A percentile compares a stretch with the other conserved stretches of the same genome.
phyloP scores from a whole-genome alignment of 1,140 invertebrate genomes.

The Saccostrea glomerata region DNA sequence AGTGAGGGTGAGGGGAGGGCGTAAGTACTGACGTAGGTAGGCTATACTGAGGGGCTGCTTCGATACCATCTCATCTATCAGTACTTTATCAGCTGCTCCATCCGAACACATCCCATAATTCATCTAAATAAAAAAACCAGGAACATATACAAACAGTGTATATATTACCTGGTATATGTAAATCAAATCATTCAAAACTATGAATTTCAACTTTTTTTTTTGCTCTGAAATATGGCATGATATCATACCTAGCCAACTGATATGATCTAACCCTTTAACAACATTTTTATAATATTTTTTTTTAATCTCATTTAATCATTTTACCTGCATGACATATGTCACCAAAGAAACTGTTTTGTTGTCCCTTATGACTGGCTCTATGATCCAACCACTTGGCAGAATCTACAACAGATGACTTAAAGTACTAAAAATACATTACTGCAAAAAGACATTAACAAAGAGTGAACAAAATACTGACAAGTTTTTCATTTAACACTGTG shows the following conservation, averaged over 20 bases:
- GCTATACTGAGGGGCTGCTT: constrained; percentile 72
- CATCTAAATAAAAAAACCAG: constrained; percentile 10
- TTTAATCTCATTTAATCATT: not conserved
- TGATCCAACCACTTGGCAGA: constrained; percentile 76
- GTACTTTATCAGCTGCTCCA: constrained; percentile 52
- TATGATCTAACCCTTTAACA: too few relatives aligned
- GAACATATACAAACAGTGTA: too few relatives aligned
- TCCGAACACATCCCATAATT: constrained; percentile 38
- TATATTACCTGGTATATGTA: not conserved
- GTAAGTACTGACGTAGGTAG: constrained; percentile 72
- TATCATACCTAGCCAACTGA: not conserved
- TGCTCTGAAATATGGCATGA: not conserved
- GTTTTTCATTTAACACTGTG: not conserved
- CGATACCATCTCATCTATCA: constrained; percentile 71
- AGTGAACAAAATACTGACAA: not conserved
- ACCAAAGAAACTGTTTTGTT: constrained; percentile 74
- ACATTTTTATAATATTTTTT: too few relatives aligned
- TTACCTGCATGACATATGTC: constrained; percentile 76
- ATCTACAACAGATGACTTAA: constrained; percentile 61
- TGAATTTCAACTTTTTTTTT: not conserved
- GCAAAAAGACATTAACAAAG: not conserved
- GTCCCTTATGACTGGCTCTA: constrained; percentile 73
- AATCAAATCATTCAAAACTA: not conserved
- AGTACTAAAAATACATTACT: not conserved
- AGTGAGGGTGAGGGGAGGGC: constrained; percentile 39